Evolutionary conservation across 2,797 vertebrate genomes (phyloP), one percentile per base, ranked within the genome.

Genomic region (Phoeniculus purpureus): DNA sequence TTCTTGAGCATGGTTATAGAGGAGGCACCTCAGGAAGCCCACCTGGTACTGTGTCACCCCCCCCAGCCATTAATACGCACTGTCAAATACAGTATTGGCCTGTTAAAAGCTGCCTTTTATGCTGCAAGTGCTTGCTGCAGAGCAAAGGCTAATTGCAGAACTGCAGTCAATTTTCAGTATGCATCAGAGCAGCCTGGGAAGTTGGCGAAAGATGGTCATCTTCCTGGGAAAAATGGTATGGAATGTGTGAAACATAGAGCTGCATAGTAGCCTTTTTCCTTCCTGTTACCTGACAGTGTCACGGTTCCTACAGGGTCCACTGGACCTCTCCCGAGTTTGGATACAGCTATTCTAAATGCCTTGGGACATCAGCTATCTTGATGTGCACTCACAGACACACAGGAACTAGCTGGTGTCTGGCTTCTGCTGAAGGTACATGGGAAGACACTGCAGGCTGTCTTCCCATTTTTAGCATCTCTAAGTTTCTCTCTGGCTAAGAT

Each of bases 401-500:
- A n/a, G 26, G 61, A 48, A 62, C 56, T 32, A 1, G 1, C 20
- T 80, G 51, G 85, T 90, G 77, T 72, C 55, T 85, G 32, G 47
- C 48, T 89, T 4, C 62, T 68, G 66, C 84, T 89, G 66, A 81
- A 85, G 34, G 37, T 90, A 62, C 43, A 84, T 52, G 20, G 76
- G 55, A 81, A 67, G 61, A 85, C 67, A 81, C 61, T 91, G 75
- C 51, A 87, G 73, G 34, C 62, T 89, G 61, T 85, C n/a, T n/a
- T n/a, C n/a, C n/a, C n/a, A 73, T 73, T 86, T 94, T 80, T 62
- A 66, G 56, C 81, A 26, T 75, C 79, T 81, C 50, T 21, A 61
- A 77, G 29, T 59, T 90, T 89, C 88, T 91, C 52, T 90, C 52
- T 73, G 62, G 88, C 66, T 90, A 90, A 85, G 79, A 93, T 90